phyloP scores from a whole-genome alignment of 2,113 vertebrate species.

The Uria lomvia region DNA sequence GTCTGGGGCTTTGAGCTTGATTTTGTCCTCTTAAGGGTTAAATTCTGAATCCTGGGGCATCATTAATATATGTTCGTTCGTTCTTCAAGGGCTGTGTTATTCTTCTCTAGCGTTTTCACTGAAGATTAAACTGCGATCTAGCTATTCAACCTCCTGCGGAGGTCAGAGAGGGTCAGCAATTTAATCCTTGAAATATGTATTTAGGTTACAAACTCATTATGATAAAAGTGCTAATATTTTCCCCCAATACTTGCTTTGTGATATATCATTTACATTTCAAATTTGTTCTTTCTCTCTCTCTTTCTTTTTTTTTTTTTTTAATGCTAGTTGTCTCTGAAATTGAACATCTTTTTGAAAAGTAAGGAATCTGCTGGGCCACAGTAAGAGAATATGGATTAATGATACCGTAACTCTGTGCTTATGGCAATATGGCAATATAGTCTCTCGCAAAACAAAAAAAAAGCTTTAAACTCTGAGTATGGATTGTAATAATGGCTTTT shows the following conservation, averaged over 20 bases:
- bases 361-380: background rate
- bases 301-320: background rate
- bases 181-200: slow-evolving; percentile 53
- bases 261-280: slow-evolving; percentile 15
- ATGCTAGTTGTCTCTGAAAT: background rate
- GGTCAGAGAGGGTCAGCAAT: slow-evolving; percentile 7
- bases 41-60: background rate
- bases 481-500: background rate
- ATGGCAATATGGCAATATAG: background rate
- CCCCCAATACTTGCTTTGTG: background rate
- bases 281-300: background rate
- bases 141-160: slow-evolving; percentile 5
- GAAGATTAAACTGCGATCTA: slow-evolving; percentile 38
- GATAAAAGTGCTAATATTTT: slow-evolving; percentile 35
- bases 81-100: slow-evolving; percentile 7
- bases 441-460: background rate
- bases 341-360: background rate
- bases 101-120: slow-evolving; percentile 2
- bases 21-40: background rate
- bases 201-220: slow-evolving; percentile 57
- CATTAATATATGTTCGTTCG: background rate
- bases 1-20: background rate
- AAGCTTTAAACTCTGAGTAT: background rate
- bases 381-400: background rate
- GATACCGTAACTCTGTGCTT: background rate